Evolutionary conservation across 2,888 invertebrate species (phyloP).

Genomic region (Neocrepidodera transversa): DNA sequence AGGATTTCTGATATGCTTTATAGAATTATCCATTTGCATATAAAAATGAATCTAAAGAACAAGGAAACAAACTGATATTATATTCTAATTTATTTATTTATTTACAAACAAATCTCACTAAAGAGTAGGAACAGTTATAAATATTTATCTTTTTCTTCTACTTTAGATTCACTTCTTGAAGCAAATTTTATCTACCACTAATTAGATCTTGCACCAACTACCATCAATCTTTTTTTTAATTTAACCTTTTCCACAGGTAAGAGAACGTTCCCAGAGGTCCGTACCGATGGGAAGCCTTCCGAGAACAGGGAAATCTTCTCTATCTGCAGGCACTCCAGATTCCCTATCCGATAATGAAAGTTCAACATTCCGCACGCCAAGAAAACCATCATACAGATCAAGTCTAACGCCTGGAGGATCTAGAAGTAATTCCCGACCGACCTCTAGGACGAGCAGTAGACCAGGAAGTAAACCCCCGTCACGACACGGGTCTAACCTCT

Average conservation of each 20-base stretch:
- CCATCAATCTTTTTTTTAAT: no score
- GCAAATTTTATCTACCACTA: no score
- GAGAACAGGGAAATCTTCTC: constrained; percentile 76
- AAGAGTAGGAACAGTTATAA: no score
- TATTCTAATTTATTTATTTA: no score
- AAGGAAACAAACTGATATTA: no score
- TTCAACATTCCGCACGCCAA: constrained; percentile 69
- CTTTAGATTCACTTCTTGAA: no score
- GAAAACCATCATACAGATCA: constrained; percentile 74
- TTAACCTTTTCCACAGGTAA: constrained; percentile 75
- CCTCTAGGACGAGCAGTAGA: constrained; percentile 84
- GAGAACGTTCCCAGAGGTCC: constrained; percentile 90
- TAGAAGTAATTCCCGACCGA: constrained; percentile 76
- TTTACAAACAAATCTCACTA: no score
- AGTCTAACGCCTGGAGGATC: constrained; percentile 81
- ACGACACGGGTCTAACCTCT: constrained; percentile 90
- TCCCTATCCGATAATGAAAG: constrained; percentile 88
- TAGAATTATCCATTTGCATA: no score
- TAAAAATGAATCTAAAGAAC: no score
- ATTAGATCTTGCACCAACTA: no score
- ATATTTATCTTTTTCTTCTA: no score
- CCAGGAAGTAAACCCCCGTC: constrained; percentile 92
- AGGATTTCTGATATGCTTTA: no score
- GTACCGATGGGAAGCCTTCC: constrained; percentile 80
- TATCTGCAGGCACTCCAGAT: constrained; percentile 88